phyloP scores from a whole-genome alignment of 2,797 vertebrate species.

The Gila robusta region DNA sequence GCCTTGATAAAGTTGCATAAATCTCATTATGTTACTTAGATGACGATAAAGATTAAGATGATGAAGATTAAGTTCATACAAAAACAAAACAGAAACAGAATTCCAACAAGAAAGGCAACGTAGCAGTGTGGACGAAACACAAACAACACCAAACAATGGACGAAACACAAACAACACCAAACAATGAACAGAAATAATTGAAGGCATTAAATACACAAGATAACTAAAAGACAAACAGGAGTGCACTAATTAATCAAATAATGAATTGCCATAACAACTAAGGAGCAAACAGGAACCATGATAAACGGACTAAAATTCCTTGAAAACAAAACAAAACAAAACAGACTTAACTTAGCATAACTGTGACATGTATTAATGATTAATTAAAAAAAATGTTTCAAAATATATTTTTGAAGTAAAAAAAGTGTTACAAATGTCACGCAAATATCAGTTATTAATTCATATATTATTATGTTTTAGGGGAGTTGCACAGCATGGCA shows the following conservation, averaged over 20 bases:
- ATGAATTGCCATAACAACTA: neutral
- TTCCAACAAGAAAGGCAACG: neutral
- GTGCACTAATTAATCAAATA: neutral
- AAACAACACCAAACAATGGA: neutral
- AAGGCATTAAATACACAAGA: no score
- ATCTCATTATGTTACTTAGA: neutral
- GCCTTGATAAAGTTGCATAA: neutral
- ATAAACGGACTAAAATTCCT: neutral
- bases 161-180: neutral
- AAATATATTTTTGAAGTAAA: no score
- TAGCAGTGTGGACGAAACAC: neutral
- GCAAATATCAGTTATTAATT: neutral
- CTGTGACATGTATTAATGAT: neutral
- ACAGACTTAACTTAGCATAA: neutral
- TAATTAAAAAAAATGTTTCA: no score
- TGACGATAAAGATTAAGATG: no score
- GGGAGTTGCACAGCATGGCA: neutral
- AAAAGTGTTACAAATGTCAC: no score
- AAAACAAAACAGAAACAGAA: neutral
- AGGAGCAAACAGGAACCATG: neutral
- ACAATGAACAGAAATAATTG: no score
- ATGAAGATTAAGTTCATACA: no score
- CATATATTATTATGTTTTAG: neutral
- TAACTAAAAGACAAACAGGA: neutral
- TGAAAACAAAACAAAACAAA: neutral